A percentile compares a stretch with the other conserved stretches of the same genome.
phyloP scores from a whole-genome alignment of 64 coral and sea anemone genomes.

The Actinia equina region DNA sequence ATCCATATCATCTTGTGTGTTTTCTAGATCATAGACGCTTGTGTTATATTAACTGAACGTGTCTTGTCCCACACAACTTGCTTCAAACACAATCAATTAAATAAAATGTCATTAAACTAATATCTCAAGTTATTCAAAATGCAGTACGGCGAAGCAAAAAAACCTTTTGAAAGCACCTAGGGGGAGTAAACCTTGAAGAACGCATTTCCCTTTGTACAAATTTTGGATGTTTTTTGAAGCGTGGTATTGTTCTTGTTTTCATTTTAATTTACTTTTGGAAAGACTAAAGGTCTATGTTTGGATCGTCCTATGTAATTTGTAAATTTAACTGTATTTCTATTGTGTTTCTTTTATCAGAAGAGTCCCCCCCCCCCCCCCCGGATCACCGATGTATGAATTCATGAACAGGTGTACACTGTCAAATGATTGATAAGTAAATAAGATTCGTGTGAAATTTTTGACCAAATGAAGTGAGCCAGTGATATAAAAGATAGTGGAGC shows the following conservation, averaged over 20 bases:
- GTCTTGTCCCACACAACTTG: not conserved
- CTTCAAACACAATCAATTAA: no score
- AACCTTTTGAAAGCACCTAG: no score
- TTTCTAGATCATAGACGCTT: not conserved
- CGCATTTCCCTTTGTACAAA: no score
- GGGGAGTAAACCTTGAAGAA: no score
- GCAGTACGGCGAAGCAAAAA: no score
- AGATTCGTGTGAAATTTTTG: not conserved
- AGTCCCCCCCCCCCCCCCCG: not conserved
- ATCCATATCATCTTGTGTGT: not conserved
- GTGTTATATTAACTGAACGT: not conserved
- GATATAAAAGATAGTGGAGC: not conserved
- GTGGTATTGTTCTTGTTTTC: no score
- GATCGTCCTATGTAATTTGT: not conserved
- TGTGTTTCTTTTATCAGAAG: no score
- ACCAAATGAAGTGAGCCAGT: slow-evolving; percentile 3
- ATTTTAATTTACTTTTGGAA: no score
- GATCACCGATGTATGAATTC: not conserved
- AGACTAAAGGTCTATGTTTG: no score
- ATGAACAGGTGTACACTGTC: not conserved
- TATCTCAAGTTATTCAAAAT: no score
- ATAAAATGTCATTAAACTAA: no score
- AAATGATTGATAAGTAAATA: not conserved
- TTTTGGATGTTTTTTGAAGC: no score
- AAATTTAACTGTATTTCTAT: not conserved